Evolutionary conservation across 2,797 vertebrate species (phyloP), one percentile per base, ranked within the genome.

Genomic region (Anomalospiza imberbis): DNA sequence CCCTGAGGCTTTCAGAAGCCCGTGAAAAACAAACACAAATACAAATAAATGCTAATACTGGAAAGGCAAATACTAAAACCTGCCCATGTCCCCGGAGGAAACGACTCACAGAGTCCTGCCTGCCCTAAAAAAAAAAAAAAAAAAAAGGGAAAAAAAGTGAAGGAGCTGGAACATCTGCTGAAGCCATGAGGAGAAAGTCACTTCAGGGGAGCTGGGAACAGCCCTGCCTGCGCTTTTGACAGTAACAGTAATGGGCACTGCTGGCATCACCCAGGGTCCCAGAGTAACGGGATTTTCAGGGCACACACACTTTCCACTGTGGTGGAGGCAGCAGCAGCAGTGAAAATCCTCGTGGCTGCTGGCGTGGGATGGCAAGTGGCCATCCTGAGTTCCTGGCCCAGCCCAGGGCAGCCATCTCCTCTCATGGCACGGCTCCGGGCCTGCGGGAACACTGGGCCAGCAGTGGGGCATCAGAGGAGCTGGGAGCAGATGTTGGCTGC

Each of bases 11-110:
- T 97, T 96, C 90, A 84, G 86, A 91, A 95, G 95, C 91, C 94
- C 71, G 96, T 96, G 96, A 96, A 97, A 95, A 96, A 97, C 92
- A 97, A 97, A 97, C 95, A 97, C 96, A 96, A 96, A 97, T 73
- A 97, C 94, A 96, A 97, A 97, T 94, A 97, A 96, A 96, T 88
- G 91, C 94, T 96, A 96, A 96, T 95, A 93, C 76, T 96, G 93
- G 95, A 96, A 96, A 95, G 31, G 89, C 88, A 96, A 96, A 96
- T 93, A 96, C 91, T 93, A 90, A 96, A 97, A 96, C 96, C 94
- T 96, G 95, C 95, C 88, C 76, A 13, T 3, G 80, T 95, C 94
- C 94, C 94, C 3, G 2, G 92, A 95, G 95, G 94, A 95, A 93
- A 90, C 31, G 1, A 76, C 83, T 90, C 85, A 31, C 85, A 54